Base-by-base conservation (phyloP, 1,140 invertebrate genomes). In the Solenopsis fugax region DNA sequence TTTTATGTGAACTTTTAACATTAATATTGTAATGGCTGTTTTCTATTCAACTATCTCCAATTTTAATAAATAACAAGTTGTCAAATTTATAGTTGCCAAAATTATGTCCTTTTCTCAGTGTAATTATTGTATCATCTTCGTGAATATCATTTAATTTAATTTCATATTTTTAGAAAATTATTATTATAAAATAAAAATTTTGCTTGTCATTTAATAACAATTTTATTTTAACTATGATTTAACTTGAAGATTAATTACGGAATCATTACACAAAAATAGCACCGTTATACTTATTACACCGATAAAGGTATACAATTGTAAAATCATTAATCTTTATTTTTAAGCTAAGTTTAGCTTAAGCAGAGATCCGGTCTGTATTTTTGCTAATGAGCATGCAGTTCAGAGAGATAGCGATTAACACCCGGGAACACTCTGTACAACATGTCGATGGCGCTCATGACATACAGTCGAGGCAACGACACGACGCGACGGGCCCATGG, bases 401-500 rank as follows among this genome's bases (percentile, higher is more conserved):
- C 9, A 16, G n/a, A 18, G 37, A 71, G 56, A 34, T 52, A 58
- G 10, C 50, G 62, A 69, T 71, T 81, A 81, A 56, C 34, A 37
- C 12, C 21, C 50, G 21, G 24, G 52, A 69, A 75, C 50, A 73
- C 56, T 62, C 41, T 71, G 85, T 80, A 80, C 48, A 71, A 75
- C 86, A 75, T 58, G 81, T 29, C 71, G 60, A 85, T 87, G 65
- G 45, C 64, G 78, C 45, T 89, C 52, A 71, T 80, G 89, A 88
- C 72, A 88, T 60, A 45, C 76, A 73, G 82, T 48, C 77, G 86
- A 62, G 64, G 48, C 88, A 90, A 29, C 29, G 29, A 29, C 29
- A 29, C 29, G 29, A 29, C 29, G 86, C 81, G 89, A 86, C 87
- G 84, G 16, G 75, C 54, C 71, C 89, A 88, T 91, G 89, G 89